A percentile compares a stretch with the other conserved stretches of the same genome.
Conservation (phyloP, 2,113 vertebrate genomes). For the Clarias macrocephalus region DNA sequence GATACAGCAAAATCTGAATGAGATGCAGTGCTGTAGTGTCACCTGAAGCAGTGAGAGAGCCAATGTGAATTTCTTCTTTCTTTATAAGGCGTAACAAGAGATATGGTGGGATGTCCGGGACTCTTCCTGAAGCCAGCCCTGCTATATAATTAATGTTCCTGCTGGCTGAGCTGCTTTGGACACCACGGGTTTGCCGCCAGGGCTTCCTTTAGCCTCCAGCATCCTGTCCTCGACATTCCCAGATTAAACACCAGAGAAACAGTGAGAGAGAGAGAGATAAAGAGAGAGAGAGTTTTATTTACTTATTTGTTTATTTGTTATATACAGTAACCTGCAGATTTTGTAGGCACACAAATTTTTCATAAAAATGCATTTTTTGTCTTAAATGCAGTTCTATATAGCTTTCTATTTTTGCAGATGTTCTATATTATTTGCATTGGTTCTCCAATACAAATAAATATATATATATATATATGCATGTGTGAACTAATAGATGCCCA, state of each 20-base stretch:
- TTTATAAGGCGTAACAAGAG: slow-evolving; percentile 51
- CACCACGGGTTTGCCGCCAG: slow-evolving; percentile 42
- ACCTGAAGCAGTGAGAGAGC: slow-evolving; percentile 60
- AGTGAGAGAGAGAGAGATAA: too few species aligned
- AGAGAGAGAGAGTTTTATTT: too few species aligned
- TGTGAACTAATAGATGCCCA: neutral
- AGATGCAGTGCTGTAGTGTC: slow-evolving; percentile 44
- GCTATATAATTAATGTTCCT: slow-evolving; percentile 58
- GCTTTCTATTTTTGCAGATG: too few species aligned
- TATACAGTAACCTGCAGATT: too few species aligned
- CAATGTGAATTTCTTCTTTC: slow-evolving; percentile 60
- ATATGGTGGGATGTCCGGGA: slow-evolving; percentile 53
- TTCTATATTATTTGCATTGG: too few species aligned
- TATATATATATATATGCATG: too few species aligned
- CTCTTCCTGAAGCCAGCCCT: slow-evolving; percentile 50
- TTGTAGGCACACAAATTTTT: too few species aligned
- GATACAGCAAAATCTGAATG: neutral
- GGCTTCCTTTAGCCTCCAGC: slow-evolving; percentile 63
- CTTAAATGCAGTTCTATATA: too few species aligned
- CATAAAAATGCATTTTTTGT: too few species aligned
- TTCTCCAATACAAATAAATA: too few species aligned
- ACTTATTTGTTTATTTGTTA: too few species aligned
- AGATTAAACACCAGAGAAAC: slow-evolving; percentile 55
- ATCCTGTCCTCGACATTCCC: slow-evolving; percentile 70
- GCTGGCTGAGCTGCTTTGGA: slow-evolving; percentile 26